Evolutionary conservation across 2,113 vertebrate species (phyloP).

Genomic region (Notothenia rossii): DNA sequence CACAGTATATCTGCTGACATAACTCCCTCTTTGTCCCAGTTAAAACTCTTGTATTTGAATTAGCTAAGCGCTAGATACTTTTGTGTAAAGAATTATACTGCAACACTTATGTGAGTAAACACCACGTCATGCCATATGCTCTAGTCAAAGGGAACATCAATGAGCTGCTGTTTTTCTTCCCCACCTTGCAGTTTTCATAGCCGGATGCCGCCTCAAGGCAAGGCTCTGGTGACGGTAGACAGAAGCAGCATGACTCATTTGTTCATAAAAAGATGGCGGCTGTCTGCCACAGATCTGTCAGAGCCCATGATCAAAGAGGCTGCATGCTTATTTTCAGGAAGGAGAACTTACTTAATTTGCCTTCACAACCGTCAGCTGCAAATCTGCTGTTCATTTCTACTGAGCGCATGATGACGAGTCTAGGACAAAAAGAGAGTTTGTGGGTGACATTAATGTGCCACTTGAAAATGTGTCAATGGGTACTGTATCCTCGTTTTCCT

Average conservation of each 20-base stretch:
- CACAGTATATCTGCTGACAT: neutral
- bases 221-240: constrained; percentile 45
- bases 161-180: constrained; percentile 12
- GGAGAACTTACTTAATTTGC: constrained; percentile 45
- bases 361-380: constrained; percentile 36
- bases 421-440: constrained; percentile 53
- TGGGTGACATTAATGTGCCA: constrained; percentile 44
- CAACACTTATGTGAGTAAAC: neutral
- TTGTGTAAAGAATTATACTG: neutral
- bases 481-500: constrained; percentile 23
- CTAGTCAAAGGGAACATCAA: constrained; percentile 14
- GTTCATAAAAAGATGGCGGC: constrained; percentile 67
- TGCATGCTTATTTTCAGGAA: constrained; percentile 55
- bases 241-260: constrained; percentile 62
- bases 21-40: neutral
- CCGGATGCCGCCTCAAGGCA: constrained; percentile 44
- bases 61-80: neutral
- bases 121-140: constrained; percentile 13
- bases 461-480: constrained; percentile 40
- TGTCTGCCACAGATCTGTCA: constrained; percentile 71
- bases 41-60: constrained; percentile 1
- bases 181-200: constrained; percentile 43
- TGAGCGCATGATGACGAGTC: constrained; percentile 42
- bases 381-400: constrained; percentile 54
- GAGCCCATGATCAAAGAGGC: constrained; percentile 65